Evolutionary conservation across 2,888 invertebrate species (phyloP), one percentile per base, ranked within the genome.

Genomic region (Pherbina coryleti): DNA sequence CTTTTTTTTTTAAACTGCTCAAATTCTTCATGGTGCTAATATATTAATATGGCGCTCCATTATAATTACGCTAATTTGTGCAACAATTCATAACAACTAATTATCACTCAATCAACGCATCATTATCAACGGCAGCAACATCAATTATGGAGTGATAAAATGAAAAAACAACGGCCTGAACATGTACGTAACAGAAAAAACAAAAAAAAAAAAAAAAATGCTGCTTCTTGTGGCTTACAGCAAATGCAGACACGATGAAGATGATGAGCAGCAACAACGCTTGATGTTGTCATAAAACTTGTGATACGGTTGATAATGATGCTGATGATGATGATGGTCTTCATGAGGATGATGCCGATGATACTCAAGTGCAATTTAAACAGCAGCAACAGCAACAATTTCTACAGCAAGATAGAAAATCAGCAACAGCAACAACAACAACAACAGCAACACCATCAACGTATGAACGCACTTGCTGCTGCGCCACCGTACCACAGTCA

Each of bases 21-120:
- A 44, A 11, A 11, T 11, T 11, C 44, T 44, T 14, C 44, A 44
- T 11, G 11, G 44, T 14, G 44, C 44, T 44, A 11, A 3, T 44
- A 44, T 44, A 44, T 44, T 44, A 44, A 44, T 44, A 44, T 44
- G 44, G 11, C 11, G 44, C 44, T 44, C 11, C 4, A 44, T 44
- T 44, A 44, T 51, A 25, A 28, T 69, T 51, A 51, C 51, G 25
- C 71, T 55, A 17, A n/a, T 71, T 74, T 62, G 49, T 62, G 44
- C 49, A 49, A 51, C 62, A 74, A 37, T 22, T 62, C 62, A 51
- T 62, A 49, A 49, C 66, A 66, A 55, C 75, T 75, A 75, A 75
- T 75, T 75, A 75, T 67, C 66, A 55, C 67, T 67, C 67, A 75
- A 75, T 75, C 75, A 75, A 67, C 37, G 55, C 66, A 37, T 66